phyloP scores from a whole-genome alignment of 53 echinoderm and acorn worm species.

The Antedon mediterranea region DNA sequence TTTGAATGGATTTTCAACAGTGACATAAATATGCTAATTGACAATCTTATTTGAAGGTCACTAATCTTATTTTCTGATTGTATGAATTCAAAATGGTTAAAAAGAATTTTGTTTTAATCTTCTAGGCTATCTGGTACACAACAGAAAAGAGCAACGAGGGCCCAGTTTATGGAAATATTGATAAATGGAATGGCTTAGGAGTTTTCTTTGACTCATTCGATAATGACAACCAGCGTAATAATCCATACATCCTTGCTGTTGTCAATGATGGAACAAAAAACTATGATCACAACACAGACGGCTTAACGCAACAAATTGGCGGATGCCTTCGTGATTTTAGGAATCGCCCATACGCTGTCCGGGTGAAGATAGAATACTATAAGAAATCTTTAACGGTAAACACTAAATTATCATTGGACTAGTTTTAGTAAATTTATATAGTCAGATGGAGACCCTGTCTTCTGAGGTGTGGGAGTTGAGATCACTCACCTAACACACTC shows the following conservation, averaged over 20 bases:
- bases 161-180: constrained; percentile 66
- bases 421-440: not conserved
- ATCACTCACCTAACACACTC: too few species aligned
- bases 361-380: constrained; percentile 97
- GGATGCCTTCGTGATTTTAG: constrained; percentile 94
- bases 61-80: too few species aligned
- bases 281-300: constrained; percentile 83
- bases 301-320: constrained; percentile 73
- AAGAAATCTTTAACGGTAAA: constrained; percentile 80
- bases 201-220: constrained; percentile 98
- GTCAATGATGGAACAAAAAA: constrained; percentile 64
- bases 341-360: constrained; percentile 83
- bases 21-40: too few species aligned
- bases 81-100: too few species aligned
- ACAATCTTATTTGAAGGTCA: too few species aligned
- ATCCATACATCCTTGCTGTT: constrained; percentile 78
- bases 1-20: too few species aligned
- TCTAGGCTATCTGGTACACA: constrained; percentile 77
- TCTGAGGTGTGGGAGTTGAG: too few species aligned
- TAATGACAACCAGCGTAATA: constrained; percentile 93
- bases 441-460: too few species aligned
- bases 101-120: not conserved
- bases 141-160: constrained; percentile 35
- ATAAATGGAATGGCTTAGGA: constrained; percentile 90
- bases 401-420: not conserved